Base-by-base conservation (phyloP, 2,113 vertebrate genomes). In the Thalassarche chlororhynchos region DNA sequence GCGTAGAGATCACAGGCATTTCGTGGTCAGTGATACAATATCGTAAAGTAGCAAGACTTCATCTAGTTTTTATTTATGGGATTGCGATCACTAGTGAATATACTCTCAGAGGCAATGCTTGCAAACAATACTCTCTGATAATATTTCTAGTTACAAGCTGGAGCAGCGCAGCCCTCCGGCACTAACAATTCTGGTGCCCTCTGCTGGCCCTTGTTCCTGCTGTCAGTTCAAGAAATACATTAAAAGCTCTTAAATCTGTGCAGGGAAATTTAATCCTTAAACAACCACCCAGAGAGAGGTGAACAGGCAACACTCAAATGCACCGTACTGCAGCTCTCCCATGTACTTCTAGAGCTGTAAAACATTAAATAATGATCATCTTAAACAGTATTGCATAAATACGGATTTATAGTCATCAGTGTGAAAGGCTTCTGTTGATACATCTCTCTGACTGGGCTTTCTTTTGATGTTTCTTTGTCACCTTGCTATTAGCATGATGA, bases 391-490 rank as follows among this genome's bases (percentile, higher is more conserved):
- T 44, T 46, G 14, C 32, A 2, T 8, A 19, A 28, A 55, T 17
- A 5, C 0, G 8, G n/a, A 9, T 49, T 40, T 28, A 2, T 2
- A 10, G 5, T 25, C 16, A 2, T 5, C 4, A 0, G 1, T 9
- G 21, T 2, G 47, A 64, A 54, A 19, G 29, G 66, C 13, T 83
- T 6, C 38, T 68, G 17, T 29, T 38, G 31, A 6, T 57, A 13
- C 44, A 9, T 10, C 78, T 28, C 19, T 47, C 36, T 52, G 15
- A 3, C 28, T 46, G 60, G 51, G 16, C 17, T 51, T 25, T 10
- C n/a, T 61, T 66, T 7, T 6, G 29, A 5, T 49, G 32, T 51
- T 34, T 28, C 17, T 70, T 42, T 77, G 28, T 17, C 71, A 36
- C 68, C 29, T 74, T 25, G 36, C 66, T 74, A 0, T 49, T 72